A percentile compares a stretch with the other conserved stretches of the same genome.
Conservation (phyloP, 2,113 vertebrate species). For the Turdus rufiventris region DNA sequence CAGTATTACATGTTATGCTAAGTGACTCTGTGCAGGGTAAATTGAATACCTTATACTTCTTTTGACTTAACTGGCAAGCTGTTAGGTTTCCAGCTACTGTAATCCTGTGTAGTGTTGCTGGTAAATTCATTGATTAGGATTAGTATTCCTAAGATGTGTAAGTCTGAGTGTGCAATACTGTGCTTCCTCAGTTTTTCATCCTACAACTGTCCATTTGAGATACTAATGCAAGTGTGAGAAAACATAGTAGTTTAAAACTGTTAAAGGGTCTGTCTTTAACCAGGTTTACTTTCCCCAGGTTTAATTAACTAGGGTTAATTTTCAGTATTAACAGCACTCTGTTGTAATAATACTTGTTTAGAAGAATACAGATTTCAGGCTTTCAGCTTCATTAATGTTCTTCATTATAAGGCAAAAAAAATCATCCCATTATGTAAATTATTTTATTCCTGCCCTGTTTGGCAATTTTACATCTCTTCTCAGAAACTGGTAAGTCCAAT, state of each 20-base stretch:
- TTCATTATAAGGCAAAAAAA: not conserved
- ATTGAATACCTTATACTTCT: not conserved
- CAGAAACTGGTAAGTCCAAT: not conserved
- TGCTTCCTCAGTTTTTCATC: not conserved
- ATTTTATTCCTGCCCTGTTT: not conserved
- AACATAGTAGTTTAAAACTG: not conserved
- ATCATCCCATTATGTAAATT: not conserved
- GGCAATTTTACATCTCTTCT: not conserved
- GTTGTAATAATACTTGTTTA: not conserved
- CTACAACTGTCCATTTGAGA: not conserved
- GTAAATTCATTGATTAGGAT: not conserved
- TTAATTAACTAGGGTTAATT: not conserved
- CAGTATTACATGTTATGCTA: not conserved
- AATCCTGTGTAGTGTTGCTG: not conserved
- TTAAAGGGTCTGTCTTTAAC: not conserved
- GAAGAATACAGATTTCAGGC: not conserved
- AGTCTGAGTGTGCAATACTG: not conserved
- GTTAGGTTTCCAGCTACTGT: not conserved
- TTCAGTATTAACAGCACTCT: not conserved
- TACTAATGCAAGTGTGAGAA: not conserved
- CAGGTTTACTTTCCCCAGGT: not conserved
- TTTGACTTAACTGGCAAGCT: not conserved
- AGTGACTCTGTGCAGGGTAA: not conserved
- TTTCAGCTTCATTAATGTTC: not conserved
- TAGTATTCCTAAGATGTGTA: not conserved